Conservation (phyloP, 2,113 vertebrate genomes). For the Canis aureus region DNA sequence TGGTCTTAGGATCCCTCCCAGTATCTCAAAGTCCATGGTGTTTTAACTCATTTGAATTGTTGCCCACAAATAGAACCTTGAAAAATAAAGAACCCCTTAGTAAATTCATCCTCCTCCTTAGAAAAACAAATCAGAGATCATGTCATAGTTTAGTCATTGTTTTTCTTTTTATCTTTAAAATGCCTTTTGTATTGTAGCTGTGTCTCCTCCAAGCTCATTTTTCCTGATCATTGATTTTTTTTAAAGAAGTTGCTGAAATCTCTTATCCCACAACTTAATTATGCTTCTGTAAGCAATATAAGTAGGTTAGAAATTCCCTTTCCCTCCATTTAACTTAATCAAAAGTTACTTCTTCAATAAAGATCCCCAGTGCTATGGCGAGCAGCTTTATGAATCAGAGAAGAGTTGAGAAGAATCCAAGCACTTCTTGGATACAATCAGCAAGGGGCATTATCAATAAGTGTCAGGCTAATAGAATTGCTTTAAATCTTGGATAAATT, state of each 20-base stretch:
- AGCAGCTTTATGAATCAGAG: conserved; percentile 74
- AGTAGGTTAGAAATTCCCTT: conserved; percentile 59
- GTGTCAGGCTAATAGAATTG: conserved; percentile 75
- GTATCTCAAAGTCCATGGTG: neutral
- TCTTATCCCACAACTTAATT: conserved; percentile 54
- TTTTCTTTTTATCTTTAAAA: conserved; percentile 52
- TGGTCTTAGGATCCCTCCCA: neutral
- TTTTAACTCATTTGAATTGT: conserved; percentile 36
- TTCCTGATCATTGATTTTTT: conserved; percentile 60
- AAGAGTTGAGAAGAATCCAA: conserved; percentile 63
- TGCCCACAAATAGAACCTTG: neutral
- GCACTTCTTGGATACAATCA: conserved; percentile 70
- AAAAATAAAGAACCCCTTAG: neutral
- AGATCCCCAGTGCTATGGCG: conserved; percentile 38
- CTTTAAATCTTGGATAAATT: conserved; percentile 75
- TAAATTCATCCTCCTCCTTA: conserved; percentile 23
- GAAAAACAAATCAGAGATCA: conserved; percentile 43
- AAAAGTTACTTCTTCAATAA: conserved; percentile 74
- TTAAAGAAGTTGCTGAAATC: conserved; percentile 35
- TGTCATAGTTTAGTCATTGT: neutral
- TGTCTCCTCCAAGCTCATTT: conserved; percentile 33
- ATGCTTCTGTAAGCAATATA: conserved; percentile 39
- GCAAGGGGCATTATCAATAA: conserved; percentile 78
- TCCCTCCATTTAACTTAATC: conserved; percentile 73
- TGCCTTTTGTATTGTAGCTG: neutral